These are phyloP conservation scores for Dasyornis broadbenti DNA, from an alignment of 2,113 vertebrate species.

Conservation along the genomic window DNA sequence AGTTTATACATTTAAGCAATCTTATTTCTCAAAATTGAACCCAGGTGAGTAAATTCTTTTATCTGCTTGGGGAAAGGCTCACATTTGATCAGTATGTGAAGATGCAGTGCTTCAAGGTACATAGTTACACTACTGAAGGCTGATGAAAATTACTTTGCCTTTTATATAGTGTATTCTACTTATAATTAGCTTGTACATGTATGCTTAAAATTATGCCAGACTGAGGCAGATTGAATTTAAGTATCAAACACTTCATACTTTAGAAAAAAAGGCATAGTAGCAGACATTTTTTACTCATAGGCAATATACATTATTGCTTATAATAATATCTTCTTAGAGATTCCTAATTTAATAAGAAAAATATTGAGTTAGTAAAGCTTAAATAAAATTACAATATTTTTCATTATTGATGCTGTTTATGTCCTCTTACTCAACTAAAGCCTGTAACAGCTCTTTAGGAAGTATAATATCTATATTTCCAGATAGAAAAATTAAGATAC, in stretches of 20 bases:
- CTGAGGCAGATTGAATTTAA: not conserved
- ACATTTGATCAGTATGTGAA: not conserved
- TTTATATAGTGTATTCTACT: not conserved
- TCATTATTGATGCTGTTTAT: not conserved
- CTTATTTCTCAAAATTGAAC: not conserved
- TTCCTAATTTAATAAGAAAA: not conserved
- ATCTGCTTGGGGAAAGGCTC: not conserved
- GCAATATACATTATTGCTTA: not conserved
- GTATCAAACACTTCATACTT: not conserved
- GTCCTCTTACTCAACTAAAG: not conserved
- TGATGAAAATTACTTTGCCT: not conserved
- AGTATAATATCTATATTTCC: not conserved
- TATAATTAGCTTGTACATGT: not conserved
- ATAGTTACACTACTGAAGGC: not conserved
- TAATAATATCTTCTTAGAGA: not conserved
- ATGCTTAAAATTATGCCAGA: not conserved
- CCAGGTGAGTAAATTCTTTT: not conserved
- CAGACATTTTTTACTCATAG: not conserved
- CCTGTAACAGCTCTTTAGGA: not conserved
- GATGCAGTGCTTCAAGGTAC: not conserved
- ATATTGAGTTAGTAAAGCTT: not conserved
- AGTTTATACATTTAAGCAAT: not conserved
- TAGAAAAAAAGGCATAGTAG: not conserved
- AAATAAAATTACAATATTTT: not conserved
- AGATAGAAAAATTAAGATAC: not conserved